Evolutionary conservation across 2,113 vertebrate species (phyloP), one percentile per base, ranked within the genome.

Genomic region (Ramphastos sulfuratus): DNA sequence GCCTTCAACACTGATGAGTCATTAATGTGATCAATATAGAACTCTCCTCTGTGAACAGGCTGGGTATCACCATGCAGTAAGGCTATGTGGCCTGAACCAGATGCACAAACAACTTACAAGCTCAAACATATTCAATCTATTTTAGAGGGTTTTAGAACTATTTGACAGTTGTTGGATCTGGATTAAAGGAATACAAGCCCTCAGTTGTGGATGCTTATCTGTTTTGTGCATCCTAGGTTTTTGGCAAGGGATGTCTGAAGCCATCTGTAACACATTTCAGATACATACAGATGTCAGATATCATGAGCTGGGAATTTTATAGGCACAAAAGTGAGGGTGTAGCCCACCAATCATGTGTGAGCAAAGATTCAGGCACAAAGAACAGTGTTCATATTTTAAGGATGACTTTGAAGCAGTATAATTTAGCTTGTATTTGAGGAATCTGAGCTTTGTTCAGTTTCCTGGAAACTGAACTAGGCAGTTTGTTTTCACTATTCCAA

Each of bases 351-450:
- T 82, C 21, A 44, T 59, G 27, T 48, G 52, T 33, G n/a, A 85
- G 37, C 67, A 80, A 89, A 82, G 59, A 87, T 31, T 33, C 15
- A 72, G 24, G 61, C 31, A 76, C 52, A 30, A 94, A 74, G 58
- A 87, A 74, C 11, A 16, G 7, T 39, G 28, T 23, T 85, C 28
- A 73, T 60, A 83, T 83, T 95, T 85, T 82, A 85, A 80, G 65
- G 72, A 71, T 27, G 52, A 30, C 70, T 90, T 71, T 35, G 79
- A 95, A 93, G 64, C 5, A 11, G 20, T 42, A 46, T 37, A 64
- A 85, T 89, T 92, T 92, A 85, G 39, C 76, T 82, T 82, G 42
- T 77, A 58, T 87, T 87, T 73, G 31, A 71, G 55, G 42, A 82
- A 87, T 70, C 42, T 44, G 70, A 65, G 60, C 44, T 82, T 65